Percentiles rank a stretch among this genome's conserved stretches.
phyloP scores from a whole-genome alignment of 2,888 invertebrate genomes.

The Lithophane leautieri region DNA sequence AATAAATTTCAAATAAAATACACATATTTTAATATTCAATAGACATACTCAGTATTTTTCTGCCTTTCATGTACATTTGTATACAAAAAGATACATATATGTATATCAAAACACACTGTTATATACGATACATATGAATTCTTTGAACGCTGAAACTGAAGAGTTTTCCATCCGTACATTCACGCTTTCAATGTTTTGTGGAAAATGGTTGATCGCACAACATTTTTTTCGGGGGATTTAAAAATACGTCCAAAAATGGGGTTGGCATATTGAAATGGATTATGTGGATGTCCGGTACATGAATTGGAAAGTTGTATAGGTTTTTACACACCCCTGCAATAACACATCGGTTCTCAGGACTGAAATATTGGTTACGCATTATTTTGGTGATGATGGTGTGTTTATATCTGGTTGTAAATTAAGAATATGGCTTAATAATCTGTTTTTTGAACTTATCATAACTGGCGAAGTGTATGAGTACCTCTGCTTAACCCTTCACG shows the following conservation, averaged over 20 bases:
- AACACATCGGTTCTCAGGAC: neutral
- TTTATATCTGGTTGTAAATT: too few species aligned
- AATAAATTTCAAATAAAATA: neutral
- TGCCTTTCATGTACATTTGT: neutral
- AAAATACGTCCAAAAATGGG: constrained; percentile 19
- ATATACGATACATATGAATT: constrained; percentile 14
- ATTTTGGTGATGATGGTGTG: neutral
- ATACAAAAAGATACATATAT: neutral
- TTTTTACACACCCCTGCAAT: neutral
- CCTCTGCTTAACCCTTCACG: neutral
- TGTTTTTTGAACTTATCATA: neutral
- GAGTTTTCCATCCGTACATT: constrained; percentile 33
- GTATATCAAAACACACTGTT: neutral
- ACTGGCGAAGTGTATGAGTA: neutral
- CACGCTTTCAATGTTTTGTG: constrained; percentile 7
- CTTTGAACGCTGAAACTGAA: constrained; percentile 6
- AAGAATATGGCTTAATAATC: neutral
- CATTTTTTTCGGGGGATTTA: constrained; percentile 38
- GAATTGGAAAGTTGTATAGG: neutral
- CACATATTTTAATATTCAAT: neutral
- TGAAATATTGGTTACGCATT: neutral
- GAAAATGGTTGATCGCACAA: constrained; percentile 39
- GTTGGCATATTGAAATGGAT: constrained; percentile 13
- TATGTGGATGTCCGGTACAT: neutral
- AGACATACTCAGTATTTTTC: neutral